Conservation (phyloP, 2,888 invertebrate genomes). For the Barypeithes pellucidus region DNA sequence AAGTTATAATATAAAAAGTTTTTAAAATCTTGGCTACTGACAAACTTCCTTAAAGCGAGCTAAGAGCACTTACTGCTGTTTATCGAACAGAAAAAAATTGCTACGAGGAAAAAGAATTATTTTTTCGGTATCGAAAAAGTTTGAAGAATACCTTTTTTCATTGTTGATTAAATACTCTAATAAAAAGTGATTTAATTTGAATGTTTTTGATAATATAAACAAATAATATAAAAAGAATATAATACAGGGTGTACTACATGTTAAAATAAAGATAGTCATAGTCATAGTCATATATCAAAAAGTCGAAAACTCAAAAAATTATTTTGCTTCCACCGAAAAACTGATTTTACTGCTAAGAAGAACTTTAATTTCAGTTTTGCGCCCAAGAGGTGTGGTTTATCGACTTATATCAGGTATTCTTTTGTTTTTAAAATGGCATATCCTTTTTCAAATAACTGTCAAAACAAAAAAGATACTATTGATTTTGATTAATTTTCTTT, state of each 20-base stretch:
- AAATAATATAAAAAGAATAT: neutral
- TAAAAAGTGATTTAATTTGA: slow-evolving; percentile 23
- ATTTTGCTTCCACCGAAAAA: too few species aligned
- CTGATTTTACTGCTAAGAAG: too few species aligned
- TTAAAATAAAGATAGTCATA: too few species aligned
- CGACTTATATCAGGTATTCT: too few species aligned
- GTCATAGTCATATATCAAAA: too few species aligned
- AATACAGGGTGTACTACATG: neutral
- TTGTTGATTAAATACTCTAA: slow-evolving; percentile 10
- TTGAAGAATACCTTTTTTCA: slow-evolving; percentile 12
- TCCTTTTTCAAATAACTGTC: too few species aligned
- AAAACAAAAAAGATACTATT: too few species aligned
- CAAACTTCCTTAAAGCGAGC: neutral
- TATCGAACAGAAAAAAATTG: slow-evolving; percentile 10
- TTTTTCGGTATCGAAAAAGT: slow-evolving; percentile 17
- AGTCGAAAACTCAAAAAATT: too few species aligned
- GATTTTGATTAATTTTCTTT: too few species aligned
- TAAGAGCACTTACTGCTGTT: slow-evolving; percentile 1
- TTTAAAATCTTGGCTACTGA: slow-evolving; percentile 3
- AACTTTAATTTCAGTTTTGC: too few species aligned
- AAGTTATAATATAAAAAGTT: slow-evolving; percentile 7
- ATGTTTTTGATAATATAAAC: neutral
- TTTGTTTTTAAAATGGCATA: too few species aligned
- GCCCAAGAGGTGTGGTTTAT: too few species aligned
- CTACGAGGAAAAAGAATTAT: slow-evolving; percentile 6